Conservation (phyloP, 2,113 vertebrate species). For the Fregetta grallaria region DNA sequence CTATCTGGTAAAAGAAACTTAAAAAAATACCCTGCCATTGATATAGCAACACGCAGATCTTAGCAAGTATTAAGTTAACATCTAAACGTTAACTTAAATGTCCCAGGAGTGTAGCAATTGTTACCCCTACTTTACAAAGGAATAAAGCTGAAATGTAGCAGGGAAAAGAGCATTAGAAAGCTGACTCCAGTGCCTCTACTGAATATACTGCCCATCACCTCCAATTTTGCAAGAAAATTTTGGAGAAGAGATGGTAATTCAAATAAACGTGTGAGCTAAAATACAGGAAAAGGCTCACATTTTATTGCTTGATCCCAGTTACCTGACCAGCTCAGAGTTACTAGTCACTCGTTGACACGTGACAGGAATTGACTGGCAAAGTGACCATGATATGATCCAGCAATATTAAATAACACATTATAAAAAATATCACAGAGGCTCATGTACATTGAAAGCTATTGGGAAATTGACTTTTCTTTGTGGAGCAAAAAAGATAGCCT, state of each 20-base stretch:
- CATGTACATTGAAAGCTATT: background rate
- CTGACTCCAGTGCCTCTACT: background rate
- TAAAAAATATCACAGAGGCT: background rate
- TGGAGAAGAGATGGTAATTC: background rate
- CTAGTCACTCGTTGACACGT: rapidly evolving
- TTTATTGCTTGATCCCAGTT: background rate
- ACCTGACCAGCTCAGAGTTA: background rate
- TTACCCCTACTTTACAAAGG: background rate
- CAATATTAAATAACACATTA: background rate
- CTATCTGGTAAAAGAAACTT: background rate
- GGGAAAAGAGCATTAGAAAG: background rate
- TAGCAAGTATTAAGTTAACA: background rate
- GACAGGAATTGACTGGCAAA: background rate
- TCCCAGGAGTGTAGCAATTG: background rate
- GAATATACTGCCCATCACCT: background rate
- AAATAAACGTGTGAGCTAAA: background rate
- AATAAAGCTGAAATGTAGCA: background rate
- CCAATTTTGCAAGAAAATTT: background rate
- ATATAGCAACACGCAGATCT: background rate
- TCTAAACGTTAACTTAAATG: background rate
- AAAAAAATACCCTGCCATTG: background rate
- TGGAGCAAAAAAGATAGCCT: background rate
- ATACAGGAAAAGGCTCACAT: background rate
- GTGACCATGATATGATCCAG: background rate
- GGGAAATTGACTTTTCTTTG: background rate